Base-by-base conservation (phyloP, 2,888 invertebrate genomes). In the Leptinotarsa haldemani region DNA sequence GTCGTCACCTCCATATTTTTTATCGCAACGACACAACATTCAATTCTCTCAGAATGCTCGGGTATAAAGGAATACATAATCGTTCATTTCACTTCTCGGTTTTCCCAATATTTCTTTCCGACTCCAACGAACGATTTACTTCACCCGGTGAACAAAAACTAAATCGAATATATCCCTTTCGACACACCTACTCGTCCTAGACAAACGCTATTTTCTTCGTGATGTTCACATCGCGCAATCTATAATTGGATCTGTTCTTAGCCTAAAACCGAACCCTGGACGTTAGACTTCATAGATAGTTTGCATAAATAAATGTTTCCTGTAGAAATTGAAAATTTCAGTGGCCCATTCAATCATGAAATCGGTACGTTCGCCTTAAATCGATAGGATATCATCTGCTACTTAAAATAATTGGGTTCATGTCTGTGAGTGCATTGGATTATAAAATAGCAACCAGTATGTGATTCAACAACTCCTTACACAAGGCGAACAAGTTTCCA, bases 161-260 rank as follows among this genome's bases (percentile, higher is more conserved):
- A 64, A 73, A 76, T 73, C 71, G 71, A 64, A 72, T 72, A 72
- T 72, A 72, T 64, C 64, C 52, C 63, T 61, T 63, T 69, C 71
- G 61, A 71, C 73, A 73, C 68, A 76, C 70, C 69, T 75, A 65
- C 61, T 69, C 64, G 61, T 76, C 66, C 69, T 71, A 76, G 76
- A 74, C 52, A 74, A 74, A 71, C 64, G 71, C 53, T 64, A 69
- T 40, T 68, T 71, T 74, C 68, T 73, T 70, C 65, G 63, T 70
- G 69, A 68, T 75, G 64, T 73, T 61, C 68, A 68, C 58, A 48
- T 63, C 71, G 64, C 73, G 61, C 64, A 70, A 73, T 75, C 77
- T 79, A 76, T 79, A 77, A 79, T 77, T 78, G 76, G 77, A 79
- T 79, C 77, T 68, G 65, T 52, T 67, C 67, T 78, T 69, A 75